A percentile compares a stretch with the other conserved stretches of the same genome.
These are phyloP conservation scores for Nasonia longicornis DNA, from an alignment of 1,140 invertebrate species.

Conservation along the genomic window DNA sequence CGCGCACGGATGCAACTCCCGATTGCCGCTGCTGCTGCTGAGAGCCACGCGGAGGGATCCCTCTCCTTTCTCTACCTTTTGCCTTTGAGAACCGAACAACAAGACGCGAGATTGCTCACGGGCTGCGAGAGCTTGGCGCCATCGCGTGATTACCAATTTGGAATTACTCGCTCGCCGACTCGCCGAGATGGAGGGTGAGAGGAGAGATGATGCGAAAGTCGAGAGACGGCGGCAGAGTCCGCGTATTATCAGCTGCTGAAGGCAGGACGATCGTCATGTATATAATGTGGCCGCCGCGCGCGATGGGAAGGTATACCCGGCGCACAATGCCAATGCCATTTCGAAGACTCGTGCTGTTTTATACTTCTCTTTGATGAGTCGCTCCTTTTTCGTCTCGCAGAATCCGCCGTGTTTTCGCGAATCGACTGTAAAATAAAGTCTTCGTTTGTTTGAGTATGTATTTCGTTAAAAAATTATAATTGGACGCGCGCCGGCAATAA, in stretches of 20 bases:
- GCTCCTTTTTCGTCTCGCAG: background rate
- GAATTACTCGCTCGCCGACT: conserved; percentile 63
- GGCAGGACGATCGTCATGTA: conserved; percentile 49
- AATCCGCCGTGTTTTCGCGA: background rate
- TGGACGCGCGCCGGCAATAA: no score
- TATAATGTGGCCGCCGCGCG: conserved; percentile 23
- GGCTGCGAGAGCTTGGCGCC: conserved; percentile 68
- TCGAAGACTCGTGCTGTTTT: conserved; percentile 34
- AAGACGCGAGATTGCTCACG: conserved; percentile 68
- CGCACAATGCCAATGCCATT: conserved; percentile 44
- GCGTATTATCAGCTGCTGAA: conserved; percentile 59
- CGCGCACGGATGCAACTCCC: conserved; percentile 44
- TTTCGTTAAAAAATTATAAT: no score
- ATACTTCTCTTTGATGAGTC: conserved; percentile 19
- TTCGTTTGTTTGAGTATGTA: background rate
- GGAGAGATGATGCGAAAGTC: background rate
- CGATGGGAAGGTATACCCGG: conserved; percentile 29
- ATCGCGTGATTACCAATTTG: conserved; percentile 71
- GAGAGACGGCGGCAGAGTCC: conserved; percentile 15
- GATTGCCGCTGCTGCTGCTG: conserved; percentile 50
- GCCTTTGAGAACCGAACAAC: conserved; percentile 54
- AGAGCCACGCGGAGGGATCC: background rate
- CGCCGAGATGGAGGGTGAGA: conserved; percentile 29
- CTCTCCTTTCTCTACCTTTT: background rate
- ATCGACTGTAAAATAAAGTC: background rate